Conservation (phyloP, 2,113 vertebrate species). For the Menidia beryllina region DNA sequence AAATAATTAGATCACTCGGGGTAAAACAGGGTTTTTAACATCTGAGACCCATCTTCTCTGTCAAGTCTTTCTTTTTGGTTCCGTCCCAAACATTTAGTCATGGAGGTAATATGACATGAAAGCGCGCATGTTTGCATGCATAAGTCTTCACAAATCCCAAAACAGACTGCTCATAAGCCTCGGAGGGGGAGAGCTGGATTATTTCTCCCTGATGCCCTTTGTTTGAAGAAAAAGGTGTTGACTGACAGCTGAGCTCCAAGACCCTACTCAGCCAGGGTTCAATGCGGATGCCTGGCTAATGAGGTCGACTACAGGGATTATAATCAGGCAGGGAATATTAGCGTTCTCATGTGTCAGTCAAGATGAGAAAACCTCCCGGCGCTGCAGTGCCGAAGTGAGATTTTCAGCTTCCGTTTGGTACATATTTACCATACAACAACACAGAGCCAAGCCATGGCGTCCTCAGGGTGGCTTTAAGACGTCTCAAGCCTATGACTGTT, state of each 20-base stretch:
- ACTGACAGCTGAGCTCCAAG: constrained; percentile 80
- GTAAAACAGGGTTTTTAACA: constrained; percentile 7
- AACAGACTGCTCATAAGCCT: constrained; percentile 56
- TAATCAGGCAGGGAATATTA: constrained; percentile 83
- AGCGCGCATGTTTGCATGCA: constrained; percentile 25
- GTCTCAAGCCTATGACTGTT: constrained; percentile 61
- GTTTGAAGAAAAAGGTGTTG: constrained; percentile 80
- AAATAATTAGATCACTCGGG: constrained; percentile 13
- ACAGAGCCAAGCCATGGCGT: constrained; percentile 59
- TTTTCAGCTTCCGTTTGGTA: constrained; percentile 66
- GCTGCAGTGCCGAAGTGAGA: constrained; percentile 52
- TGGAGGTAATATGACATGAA: constrained; percentile 21
- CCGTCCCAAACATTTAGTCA: constrained; percentile 41
- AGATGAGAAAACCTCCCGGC: constrained; percentile 74
- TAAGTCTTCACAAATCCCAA: constrained; percentile 58
- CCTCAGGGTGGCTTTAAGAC: constrained; percentile 67
- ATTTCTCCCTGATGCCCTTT: constrained; percentile 77
- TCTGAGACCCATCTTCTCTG: not conserved
- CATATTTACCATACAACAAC: constrained; percentile 74
- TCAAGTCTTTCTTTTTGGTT: constrained; percentile 23
- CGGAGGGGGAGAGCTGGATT: constrained; percentile 65
- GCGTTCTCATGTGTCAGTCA: constrained; percentile 79
- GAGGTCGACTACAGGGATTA: constrained; percentile 81
- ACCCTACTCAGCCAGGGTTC: constrained; percentile 81
- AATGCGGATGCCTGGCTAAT: constrained; percentile 83